phyloP scores from a whole-genome alignment of 2,797 vertebrate genomes.

The Cryptoblepharus egeriae region DNA sequence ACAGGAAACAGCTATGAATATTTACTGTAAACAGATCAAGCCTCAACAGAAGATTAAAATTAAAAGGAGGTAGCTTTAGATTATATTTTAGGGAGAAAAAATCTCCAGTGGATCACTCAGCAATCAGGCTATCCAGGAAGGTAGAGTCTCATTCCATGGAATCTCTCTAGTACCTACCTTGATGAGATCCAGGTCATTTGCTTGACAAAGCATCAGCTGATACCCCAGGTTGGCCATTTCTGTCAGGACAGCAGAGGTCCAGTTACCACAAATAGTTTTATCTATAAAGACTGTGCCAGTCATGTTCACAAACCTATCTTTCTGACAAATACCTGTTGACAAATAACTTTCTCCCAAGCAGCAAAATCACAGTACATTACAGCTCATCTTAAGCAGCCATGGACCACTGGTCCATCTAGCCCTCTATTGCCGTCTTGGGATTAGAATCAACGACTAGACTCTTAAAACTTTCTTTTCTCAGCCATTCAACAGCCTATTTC shows the following conservation, averaged over 20 bases:
- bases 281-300: neutral
- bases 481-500: too few species aligned
- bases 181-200: constrained; percentile 82
- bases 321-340: neutral
- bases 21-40: neutral
- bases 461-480: neutral
- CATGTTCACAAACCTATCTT: neutral
- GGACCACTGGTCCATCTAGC: neutral
- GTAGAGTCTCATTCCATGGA: neutral
- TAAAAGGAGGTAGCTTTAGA: neutral
- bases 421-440: too few species aligned
- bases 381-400: neutral
- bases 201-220: constrained; percentile 84
- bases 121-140: neutral
- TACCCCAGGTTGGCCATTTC: constrained; percentile 82
- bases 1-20: neutral
- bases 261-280: neutral
- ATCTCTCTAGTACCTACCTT: constrained; percentile 71
- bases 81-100: neutral
- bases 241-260: constrained; percentile 56
- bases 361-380: neutral
- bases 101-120: neutral
- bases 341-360: neutral
- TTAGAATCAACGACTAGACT: neutral
- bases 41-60: neutral